These are phyloP conservation scores for Nemopilema nomurai DNA, from an alignment of 30 jellyfish, hydroid and myxozoan genomes.

Conservation along the genomic window DNA sequence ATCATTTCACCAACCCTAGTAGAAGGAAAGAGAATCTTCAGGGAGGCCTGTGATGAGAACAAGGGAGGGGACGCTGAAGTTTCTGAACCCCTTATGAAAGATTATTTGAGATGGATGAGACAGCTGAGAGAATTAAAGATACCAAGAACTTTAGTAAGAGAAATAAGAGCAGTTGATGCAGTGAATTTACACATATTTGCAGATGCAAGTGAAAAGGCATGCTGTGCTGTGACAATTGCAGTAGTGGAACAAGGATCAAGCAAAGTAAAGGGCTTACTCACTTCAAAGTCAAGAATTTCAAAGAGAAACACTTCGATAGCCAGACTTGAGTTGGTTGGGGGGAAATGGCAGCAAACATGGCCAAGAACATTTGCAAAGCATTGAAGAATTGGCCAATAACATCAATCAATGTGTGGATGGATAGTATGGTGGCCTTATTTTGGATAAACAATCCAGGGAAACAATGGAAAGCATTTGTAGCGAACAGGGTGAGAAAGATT, in stretches of 20 bases:
- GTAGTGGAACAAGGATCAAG: slow-evolving; percentile 48
- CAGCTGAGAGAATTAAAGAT: slow-evolving; percentile 50
- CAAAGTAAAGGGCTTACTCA: slow-evolving; percentile 35
- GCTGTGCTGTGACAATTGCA: slow-evolving; percentile 53
- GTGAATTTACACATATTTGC: slow-evolving; percentile 64
- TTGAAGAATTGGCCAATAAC: slow-evolving; percentile 16
- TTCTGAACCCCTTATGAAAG: slow-evolving; percentile 9
- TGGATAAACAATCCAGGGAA: slow-evolving; percentile 31
- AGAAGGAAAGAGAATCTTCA: slow-evolving; percentile 55
- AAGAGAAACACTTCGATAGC: slow-evolving; percentile 66
- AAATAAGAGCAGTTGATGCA: slow-evolving; percentile 17
- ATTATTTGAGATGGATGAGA: slow-evolving; percentile 12
- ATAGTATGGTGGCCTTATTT: slow-evolving; percentile 22
- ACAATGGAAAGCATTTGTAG: slow-evolving; percentile 34
- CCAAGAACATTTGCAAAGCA: slow-evolving; percentile 34
- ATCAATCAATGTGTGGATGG: slow-evolving; percentile 50
- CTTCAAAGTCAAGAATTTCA: slow-evolving; percentile 63
- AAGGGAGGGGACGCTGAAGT: slow-evolving; percentile 22
- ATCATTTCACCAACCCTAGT: slow-evolving; percentile 25
- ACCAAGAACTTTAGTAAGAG: slow-evolving; percentile 54
- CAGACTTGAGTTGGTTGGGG: slow-evolving; percentile 68
- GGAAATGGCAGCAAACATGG: slow-evolving; percentile 72
- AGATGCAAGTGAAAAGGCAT: slow-evolving; percentile 66
- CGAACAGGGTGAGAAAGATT: slow-evolving; percentile 26
- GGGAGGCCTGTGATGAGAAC: slow-evolving; percentile 42